Evolutionary conservation across 1,140 invertebrate genomes (phyloP).

Genomic region (Galleria mellonella): DNA sequence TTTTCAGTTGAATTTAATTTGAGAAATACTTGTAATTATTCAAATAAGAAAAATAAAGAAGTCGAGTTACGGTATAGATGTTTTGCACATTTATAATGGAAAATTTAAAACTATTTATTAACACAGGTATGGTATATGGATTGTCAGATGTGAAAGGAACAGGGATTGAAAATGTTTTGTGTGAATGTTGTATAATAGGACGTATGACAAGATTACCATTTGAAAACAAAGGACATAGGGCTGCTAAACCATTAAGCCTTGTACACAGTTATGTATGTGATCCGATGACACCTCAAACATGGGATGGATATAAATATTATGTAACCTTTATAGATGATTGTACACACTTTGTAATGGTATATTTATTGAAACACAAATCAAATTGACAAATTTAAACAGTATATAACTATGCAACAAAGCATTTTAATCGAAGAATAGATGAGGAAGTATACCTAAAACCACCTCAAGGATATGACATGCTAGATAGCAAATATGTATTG

Average conservation of each 20-base stretch:
- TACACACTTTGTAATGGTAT: slow-evolving; percentile 38
- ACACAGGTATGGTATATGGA: not conserved
- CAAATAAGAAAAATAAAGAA: too few relatives aligned
- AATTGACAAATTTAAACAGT: slow-evolving; percentile 29
- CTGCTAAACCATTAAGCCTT: slow-evolving; percentile 25
- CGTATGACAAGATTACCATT: slow-evolving; percentile 25
- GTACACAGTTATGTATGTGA: slow-evolving; percentile 49
- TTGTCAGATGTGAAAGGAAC: not conserved
- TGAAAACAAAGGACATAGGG: slow-evolving; percentile 15
- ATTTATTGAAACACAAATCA: slow-evolving; percentile 17
- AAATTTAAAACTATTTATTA: too few relatives aligned
- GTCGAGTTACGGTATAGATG: too few relatives aligned
- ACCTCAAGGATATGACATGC: not conserved
- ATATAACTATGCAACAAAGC: slow-evolving; percentile 15
- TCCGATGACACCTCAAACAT: slow-evolving; percentile 30
- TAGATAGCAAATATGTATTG: slow-evolving; percentile 1
- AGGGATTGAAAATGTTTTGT: slow-evolving; percentile 11
- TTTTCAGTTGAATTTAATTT: too few relatives aligned
- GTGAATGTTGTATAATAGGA: slow-evolving; percentile 19
- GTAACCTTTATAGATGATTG: slow-evolving; percentile 52
- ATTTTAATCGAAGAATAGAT: slow-evolving; percentile 13
- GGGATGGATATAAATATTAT: slow-evolving; percentile 40
- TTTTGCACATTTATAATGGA: too few relatives aligned
- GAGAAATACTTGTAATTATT: too few relatives aligned
- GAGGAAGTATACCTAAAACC: slow-evolving; percentile 3